These are phyloP conservation scores for Lepidotrigona ventralis DNA, from an alignment of 1,140 invertebrate species.

Conservation along the genomic window DNA sequence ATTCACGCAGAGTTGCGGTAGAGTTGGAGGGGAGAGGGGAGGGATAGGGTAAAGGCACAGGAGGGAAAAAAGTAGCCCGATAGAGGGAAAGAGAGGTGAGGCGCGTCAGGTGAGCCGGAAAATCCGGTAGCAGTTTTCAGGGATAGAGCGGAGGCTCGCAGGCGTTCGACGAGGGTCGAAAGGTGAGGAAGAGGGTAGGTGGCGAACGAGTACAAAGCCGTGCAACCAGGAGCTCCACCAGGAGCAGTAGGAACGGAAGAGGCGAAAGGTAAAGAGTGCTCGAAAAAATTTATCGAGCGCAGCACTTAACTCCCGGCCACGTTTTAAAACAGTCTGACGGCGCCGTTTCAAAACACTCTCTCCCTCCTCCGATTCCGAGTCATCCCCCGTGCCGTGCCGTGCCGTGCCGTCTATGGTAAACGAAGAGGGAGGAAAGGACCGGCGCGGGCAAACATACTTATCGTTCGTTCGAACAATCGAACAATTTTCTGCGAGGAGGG, in stretches of 20 bases:
- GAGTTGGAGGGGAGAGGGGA: too few relatives aligned
- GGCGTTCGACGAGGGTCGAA: slow-evolving; percentile 53
- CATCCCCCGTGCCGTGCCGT: not conserved
- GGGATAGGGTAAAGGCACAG: not conserved
- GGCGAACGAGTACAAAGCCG: slow-evolving; percentile 57
- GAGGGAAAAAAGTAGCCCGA: not conserved
- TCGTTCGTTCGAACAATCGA: slow-evolving; percentile 44
- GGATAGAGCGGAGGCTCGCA: slow-evolving; percentile 50
- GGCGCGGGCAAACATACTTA: slow-evolving; percentile 42
- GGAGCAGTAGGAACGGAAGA: too few relatives aligned
- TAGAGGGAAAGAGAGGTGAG: not conserved
- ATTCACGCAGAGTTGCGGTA: slow-evolving; percentile 3
- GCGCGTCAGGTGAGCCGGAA: slow-evolving; percentile 57
- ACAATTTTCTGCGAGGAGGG: slow-evolving; percentile 17
- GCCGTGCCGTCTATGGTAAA: not conserved
- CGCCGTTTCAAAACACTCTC: slow-evolving; percentile 40
- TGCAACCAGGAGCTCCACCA: not conserved
- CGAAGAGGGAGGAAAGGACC: not conserved
- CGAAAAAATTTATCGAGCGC: slow-evolving; percentile 65
- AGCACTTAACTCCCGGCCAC: slow-evolving; percentile 58
- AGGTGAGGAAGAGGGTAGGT: slow-evolving; percentile 49
- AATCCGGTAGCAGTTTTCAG: slow-evolving; percentile 64
- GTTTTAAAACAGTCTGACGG: slow-evolving; percentile 54
- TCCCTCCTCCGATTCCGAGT: not conserved
- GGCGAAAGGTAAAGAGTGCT: slow-evolving; percentile 54